Base-by-base conservation (phyloP, 2,888 invertebrate species). In the Drosophila merina region DNA sequence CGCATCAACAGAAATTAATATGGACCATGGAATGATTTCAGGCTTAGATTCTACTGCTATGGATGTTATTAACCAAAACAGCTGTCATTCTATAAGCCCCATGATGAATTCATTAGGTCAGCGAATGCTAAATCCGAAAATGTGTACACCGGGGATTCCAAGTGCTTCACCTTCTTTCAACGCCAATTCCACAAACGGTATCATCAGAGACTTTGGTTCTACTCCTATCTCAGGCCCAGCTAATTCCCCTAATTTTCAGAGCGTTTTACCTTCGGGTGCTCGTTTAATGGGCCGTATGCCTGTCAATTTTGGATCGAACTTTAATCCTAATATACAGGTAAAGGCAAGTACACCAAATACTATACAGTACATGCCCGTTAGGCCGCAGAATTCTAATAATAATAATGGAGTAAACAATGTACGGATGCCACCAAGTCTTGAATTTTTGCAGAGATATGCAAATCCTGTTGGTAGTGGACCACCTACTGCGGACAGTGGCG, bases 341-440 rank as follows among this genome's bases (percentile, higher is more conserved):
- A 98, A 98, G 92, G 96, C 98, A 8, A 98, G 97, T 91, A 98
- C 98, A 9, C 98, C 99, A 0, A 99, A 99, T 92, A 99, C 99
- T 38, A 99, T 99, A 90, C 98, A 99, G 93, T 99, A 99, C 93
- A 94, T 98, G 91, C 99, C 99, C 25, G 97, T 98, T 55, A 94
- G 98, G 92, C 97, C 98, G n/a, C 97, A 97, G 90, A 95, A 95
- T 86, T 78, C 48, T 28, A 67, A 55, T 20, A 74, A 68, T 51
- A 85, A 93, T 31, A 95, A 95, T 85, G 83, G 68, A 38, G 86
- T 62, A 33, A 68, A 62, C 30, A 94, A 94, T 56, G 96, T 95
- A 0, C 93, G 97, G 47, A 96, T 96, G 8, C 97, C 97, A 4
- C 97, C 97, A 42, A 96, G 97, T 92, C 93, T 98, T 74, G 97